These are phyloP conservation scores for Gallinago jamesoni DNA, from an alignment of 2,113 vertebrate species.

Conservation along the genomic window DNA sequence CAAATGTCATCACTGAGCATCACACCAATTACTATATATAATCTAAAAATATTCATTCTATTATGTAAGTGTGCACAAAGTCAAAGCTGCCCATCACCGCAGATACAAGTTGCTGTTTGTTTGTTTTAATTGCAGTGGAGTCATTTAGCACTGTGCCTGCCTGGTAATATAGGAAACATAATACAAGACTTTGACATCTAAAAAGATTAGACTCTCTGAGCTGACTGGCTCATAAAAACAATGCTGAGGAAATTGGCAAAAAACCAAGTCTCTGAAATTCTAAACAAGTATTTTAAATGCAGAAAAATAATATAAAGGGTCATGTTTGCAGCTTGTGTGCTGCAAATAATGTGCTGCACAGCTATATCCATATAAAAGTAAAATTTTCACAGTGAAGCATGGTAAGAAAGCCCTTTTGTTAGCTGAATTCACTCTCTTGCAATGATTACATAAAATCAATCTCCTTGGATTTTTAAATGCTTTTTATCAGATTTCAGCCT, in stretches of 20 bases:
- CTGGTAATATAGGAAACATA: neutral
- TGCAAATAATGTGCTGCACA: neutral
- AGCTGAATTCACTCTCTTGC: constrained; percentile 1
- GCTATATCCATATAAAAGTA: neutral
- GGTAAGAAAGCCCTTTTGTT: constrained; percentile 6
- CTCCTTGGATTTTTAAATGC: constrained; percentile 30
- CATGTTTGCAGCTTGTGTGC: constrained; percentile 22
- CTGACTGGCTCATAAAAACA: neutral
- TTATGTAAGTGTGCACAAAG: neutral
- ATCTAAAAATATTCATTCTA: neutral
- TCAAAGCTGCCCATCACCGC: neutral
- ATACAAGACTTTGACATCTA: constrained; percentile 27
- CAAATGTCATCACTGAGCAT: neutral
- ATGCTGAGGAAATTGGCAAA: constrained; percentile 14
- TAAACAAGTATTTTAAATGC: constrained; percentile 38
- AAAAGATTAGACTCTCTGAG: constrained; percentile 34
- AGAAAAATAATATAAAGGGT: constrained; percentile 16
- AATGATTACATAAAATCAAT: neutral
- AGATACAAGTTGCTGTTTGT: constrained; percentile 31
- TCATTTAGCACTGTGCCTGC: constrained; percentile 13
- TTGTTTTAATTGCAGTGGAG: constrained; percentile 49
- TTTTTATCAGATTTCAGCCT: constrained; percentile 54
- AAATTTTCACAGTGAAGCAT: neutral
- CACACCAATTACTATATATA: neutral
- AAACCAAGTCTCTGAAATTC: constrained; percentile 36